Base-by-base conservation (phyloP, 2,113 vertebrate genomes). In the Hemiprocne comata region DNA sequence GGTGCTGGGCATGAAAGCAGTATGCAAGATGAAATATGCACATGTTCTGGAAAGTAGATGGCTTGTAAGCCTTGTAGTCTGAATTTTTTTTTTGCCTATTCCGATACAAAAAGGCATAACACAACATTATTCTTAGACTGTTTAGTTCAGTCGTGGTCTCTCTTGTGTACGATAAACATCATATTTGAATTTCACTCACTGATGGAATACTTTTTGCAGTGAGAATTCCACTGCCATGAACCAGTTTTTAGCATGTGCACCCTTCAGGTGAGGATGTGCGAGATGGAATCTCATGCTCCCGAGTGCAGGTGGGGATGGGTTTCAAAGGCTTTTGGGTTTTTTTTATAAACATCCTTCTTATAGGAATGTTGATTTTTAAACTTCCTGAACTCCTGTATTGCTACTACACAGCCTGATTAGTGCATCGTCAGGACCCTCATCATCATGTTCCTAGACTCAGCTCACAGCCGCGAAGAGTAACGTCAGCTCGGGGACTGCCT, bases 171-270 rank as follows among this genome's bases (percentile, higher is more conserved):
- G 40, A 24, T 91, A 76, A 89, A 58, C n/a, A 72, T 85, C 11
- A 2, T 21, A 55, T 85, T 48, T 75, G 36, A 77, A 87, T 95
- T 95, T 89, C 44, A 33, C 11, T 85, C 26, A 36, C 9, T 50
- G 26, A 29, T 55, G 18, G 38, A 81, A 75, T 62, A 17, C 31
- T 60, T 79, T 58, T 48, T 48, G 46, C 24, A 67, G 11, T 70
- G 66, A 69, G 46, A 28, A 29, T 71, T 62, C 31, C 25, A 6
- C 33, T 84, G 36, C 54, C 1, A 0, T 33, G 26, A 88, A 51
- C 25, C 2, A 9, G 11, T 51, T 70, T 74, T 61, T 13, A 26
- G 54, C n/a, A 4, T 0, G 0, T 28, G 21, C 20, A 33, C 8
- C 2, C 1, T 10, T 7, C 42, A 66, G 28, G 28, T 65, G 36